A percentile compares a stretch with the other conserved stretches of the same genome.
These are phyloP conservation scores for Lophotis ruficrista DNA, from an alignment of 2,113 vertebrate genomes.

Conservation along the genomic window DNA sequence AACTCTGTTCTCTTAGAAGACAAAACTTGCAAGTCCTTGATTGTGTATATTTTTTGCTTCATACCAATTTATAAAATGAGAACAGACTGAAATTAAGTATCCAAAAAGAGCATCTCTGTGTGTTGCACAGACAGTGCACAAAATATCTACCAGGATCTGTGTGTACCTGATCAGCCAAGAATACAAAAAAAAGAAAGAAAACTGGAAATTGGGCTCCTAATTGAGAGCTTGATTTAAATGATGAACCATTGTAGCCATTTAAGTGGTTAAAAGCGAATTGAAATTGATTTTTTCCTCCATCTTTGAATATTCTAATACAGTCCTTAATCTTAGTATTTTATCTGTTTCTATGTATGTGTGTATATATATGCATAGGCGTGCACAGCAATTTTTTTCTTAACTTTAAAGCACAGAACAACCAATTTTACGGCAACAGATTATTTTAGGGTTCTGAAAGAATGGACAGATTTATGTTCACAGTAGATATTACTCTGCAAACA, in stretches of 20 bases:
- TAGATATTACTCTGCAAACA: neutral
- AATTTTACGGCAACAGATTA: neutral
- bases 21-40: neutral
- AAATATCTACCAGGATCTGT: neutral
- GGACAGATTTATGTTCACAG: neutral
- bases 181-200: neutral
- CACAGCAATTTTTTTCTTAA: neutral
- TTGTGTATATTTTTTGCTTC: neutral
- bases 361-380: no score
- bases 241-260: neutral
- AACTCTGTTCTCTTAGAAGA: neutral
- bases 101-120: neutral
- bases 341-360: neutral
- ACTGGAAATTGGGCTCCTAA: neutral
- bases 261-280: neutral
- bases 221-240: neutral
- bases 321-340: neutral
- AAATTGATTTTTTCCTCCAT: neutral
- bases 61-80: neutral
- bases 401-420: neutral
- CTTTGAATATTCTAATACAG: neutral
- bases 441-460: neutral
- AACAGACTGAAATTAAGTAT: neutral
- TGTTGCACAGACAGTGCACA: neutral
- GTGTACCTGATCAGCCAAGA: neutral